Evolutionary conservation across 1,140 invertebrate genomes (phyloP).

Genomic region (Cydia splendana): DNA sequence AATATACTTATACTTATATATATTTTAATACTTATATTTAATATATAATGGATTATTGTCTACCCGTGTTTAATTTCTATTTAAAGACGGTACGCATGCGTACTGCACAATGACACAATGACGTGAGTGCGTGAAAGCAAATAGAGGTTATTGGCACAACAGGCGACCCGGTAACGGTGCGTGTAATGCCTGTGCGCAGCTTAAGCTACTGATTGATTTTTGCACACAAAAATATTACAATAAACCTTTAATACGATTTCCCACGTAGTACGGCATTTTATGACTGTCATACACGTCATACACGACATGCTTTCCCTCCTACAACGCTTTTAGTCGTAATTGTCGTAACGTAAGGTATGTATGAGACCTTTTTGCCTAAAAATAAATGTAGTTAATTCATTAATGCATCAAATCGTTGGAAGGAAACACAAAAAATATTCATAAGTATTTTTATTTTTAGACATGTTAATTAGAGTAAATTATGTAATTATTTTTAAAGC

Average conservation of each 20-base stretch:
- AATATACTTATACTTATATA: neutral
- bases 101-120: slow-evolving; percentile 13
- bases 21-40: neutral
- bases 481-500: too few species aligned
- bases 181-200: neutral
- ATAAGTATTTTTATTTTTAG: too few species aligned
- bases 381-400: too few species aligned
- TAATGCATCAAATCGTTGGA: too few species aligned
- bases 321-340: too few species aligned
- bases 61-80: neutral
- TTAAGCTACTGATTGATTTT: neutral
- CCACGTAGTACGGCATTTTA: too few species aligned
- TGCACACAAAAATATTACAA: neutral
- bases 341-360: too few species aligned
- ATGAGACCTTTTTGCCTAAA: too few species aligned
- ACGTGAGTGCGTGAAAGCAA: slow-evolving; percentile 29
- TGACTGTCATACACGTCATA: too few species aligned
- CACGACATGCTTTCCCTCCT: too few species aligned
- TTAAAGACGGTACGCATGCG: slow-evolving; percentile 12
- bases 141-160: slow-evolving; percentile 30
- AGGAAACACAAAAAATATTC: neutral
- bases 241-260: too few species aligned
- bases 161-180: slow-evolving; percentile 13
- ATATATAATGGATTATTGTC: neutral
- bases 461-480: too few species aligned